A percentile compares a stretch with the other conserved stretches of the same genome.
phyloP scores from a whole-genome alignment of 2,888 invertebrate genomes.

The Clanis bilineata region DNA sequence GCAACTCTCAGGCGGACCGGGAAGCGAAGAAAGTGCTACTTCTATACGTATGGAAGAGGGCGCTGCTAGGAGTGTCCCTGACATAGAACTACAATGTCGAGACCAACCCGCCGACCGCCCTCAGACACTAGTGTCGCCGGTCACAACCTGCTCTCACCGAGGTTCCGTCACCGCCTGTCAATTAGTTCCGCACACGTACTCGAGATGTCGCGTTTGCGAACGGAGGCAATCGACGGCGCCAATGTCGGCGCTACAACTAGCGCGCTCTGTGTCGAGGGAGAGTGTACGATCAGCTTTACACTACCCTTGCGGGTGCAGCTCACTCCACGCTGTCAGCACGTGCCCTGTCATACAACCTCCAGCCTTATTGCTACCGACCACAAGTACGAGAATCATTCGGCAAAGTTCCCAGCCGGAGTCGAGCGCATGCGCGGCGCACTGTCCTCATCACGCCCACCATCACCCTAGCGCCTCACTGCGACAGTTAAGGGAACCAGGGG shows the following conservation, averaged over 20 bases:
- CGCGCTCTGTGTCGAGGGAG: constrained; percentile 92
- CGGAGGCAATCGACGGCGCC: constrained; percentile 92
- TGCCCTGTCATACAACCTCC: constrained; percentile 87
- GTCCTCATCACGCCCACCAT: constrained; percentile 85
- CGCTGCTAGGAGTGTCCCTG: constrained; percentile 89
- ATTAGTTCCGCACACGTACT: constrained; percentile 84
- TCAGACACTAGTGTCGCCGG: constrained; percentile 79
- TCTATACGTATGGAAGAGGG: constrained; percentile 85
- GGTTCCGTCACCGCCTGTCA: constrained; percentile 86
- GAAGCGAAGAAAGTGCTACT: constrained; percentile 88
- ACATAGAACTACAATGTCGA: constrained; percentile 90
- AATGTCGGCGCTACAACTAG: constrained; percentile 88
- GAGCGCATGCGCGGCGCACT: constrained; percentile 84
- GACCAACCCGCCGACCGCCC: constrained; percentile 79
- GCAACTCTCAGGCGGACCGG: constrained; percentile 87
- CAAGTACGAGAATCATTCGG: constrained; percentile 91
- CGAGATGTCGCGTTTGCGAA: constrained; percentile 87
- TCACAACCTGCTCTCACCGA: constrained; percentile 82
- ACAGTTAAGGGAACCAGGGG: constrained; percentile 91
- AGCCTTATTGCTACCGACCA: constrained; percentile 87
- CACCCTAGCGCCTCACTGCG: constrained; percentile 93
- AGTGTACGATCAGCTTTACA: constrained; percentile 89
- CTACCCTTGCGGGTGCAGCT: constrained; percentile 83
- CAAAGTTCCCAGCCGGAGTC: constrained; percentile 94
- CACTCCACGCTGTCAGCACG: constrained; percentile 80